phyloP scores from a whole-genome alignment of 2,113 vertebrate genomes.

The Vulpes ferrilata region DNA sequence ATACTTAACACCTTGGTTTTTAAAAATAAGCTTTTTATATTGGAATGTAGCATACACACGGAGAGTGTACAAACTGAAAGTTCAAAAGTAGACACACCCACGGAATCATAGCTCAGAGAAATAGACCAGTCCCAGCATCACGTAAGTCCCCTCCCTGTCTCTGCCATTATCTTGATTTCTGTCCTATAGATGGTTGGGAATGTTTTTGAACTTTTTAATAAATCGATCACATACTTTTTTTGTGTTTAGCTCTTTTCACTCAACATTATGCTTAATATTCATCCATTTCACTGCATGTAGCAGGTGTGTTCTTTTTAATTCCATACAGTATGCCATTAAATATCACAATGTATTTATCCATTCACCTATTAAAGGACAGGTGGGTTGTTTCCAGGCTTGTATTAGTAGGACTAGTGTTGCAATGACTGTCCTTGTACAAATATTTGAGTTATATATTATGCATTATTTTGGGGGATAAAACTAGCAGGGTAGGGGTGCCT shows the following conservation, averaged over 20 bases:
- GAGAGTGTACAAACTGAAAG: not conserved
- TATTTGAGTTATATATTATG: not conserved
- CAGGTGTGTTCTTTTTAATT: not conserved
- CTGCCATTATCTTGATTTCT: not conserved
- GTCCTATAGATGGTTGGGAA: not conserved
- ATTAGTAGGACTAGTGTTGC: not conserved
- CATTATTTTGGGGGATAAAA: not conserved
- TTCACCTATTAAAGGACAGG: not conserved
- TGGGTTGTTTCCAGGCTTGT: not conserved
- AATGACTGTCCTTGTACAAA: not conserved
- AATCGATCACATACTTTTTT: not conserved
- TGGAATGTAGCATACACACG: not conserved
- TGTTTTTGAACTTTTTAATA: not conserved
- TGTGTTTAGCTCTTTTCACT: not conserved
- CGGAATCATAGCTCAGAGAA: not conserved
- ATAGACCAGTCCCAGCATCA: rapidly evolving
- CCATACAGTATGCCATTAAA: not conserved
- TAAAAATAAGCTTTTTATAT: not conserved
- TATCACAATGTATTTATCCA: not conserved
- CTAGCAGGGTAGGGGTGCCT: not conserved
- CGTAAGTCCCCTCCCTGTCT: not conserved
- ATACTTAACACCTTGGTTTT: not conserved
- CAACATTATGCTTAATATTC: not conserved
- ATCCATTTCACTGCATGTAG: not conserved
- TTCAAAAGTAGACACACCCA: not conserved